Percentiles rank a stretch among this genome's conserved stretches.
Conservation (phyloP, 2,797 vertebrate species). For the Parauchenoglanis punctatus region DNA sequence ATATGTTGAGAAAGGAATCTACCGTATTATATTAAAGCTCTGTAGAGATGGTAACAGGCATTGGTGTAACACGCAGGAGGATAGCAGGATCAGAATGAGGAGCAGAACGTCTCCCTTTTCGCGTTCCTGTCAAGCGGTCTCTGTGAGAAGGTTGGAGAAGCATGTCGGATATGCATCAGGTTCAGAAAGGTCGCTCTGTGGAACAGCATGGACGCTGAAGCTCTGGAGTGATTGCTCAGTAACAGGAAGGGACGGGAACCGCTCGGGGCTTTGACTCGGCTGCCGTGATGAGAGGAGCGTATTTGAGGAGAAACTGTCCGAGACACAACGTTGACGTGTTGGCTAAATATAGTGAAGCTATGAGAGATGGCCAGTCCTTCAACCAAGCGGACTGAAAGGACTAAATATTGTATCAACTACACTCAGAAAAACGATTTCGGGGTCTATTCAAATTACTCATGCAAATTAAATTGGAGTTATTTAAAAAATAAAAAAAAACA, state of each 20-base stretch:
- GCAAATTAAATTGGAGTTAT: too few relatives aligned
- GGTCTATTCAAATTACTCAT: too few relatives aligned
- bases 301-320: background rate
- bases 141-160: background rate
- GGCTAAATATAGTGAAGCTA: background rate
- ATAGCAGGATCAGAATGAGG: background rate
- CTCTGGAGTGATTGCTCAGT: background rate
- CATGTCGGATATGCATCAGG: constrained; percentile 1
- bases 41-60: background rate
- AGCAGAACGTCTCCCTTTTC: background rate
- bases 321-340: background rate
- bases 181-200: background rate
- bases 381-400: background rate
- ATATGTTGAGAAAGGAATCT: background rate
- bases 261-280: background rate
- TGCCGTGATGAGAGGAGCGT: background rate
- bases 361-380: background rate
- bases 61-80: background rate
- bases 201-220: background rate
- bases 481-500: too few relatives aligned
- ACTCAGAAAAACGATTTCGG: too few relatives aligned
- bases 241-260: background rate
- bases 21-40: too few relatives aligned
- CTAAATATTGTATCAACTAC: background rate
- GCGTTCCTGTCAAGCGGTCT: background rate